phyloP scores from a whole-genome alignment of 2,888 invertebrate species.

The Allolobophora icterica region DNA sequence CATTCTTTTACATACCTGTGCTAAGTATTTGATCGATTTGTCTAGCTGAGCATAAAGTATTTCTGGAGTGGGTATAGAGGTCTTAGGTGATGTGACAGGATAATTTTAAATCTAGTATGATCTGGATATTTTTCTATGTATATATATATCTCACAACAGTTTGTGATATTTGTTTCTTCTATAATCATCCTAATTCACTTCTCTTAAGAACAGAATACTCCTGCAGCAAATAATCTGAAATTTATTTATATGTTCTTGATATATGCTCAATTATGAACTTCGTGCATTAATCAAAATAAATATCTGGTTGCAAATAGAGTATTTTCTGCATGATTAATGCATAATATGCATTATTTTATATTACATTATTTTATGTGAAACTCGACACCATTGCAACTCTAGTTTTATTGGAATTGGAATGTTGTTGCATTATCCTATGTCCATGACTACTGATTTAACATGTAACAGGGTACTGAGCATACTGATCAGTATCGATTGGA shows the following conservation, averaged over 20 bases:
- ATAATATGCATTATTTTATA: too few species aligned
- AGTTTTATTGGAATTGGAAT: background rate
- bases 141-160: background rate
- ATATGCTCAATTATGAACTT: too few species aligned
- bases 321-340: too few species aligned
- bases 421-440: background rate
- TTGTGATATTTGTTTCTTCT: background rate
- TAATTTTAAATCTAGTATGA: background rate
- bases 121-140: background rate
- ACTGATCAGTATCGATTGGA: slow-evolving; percentile 79
- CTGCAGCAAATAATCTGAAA: too few species aligned
- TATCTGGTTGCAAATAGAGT: too few species aligned
- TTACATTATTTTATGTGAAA: too few species aligned
- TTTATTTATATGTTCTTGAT: too few species aligned
- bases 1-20: background rate
- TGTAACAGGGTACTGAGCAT: slow-evolving; percentile 78
- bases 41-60: background rate
- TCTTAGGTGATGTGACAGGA: background rate
- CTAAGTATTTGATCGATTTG: background rate
- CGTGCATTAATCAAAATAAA: too few species aligned
- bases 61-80: too few species aligned
- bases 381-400: background rate
- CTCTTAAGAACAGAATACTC: too few species aligned
- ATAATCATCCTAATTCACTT: too few species aligned
- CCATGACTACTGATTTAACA: background rate